phyloP scores from a whole-genome alignment of 2,888 invertebrate genomes.

The Eristalis arbustorum region DNA sequence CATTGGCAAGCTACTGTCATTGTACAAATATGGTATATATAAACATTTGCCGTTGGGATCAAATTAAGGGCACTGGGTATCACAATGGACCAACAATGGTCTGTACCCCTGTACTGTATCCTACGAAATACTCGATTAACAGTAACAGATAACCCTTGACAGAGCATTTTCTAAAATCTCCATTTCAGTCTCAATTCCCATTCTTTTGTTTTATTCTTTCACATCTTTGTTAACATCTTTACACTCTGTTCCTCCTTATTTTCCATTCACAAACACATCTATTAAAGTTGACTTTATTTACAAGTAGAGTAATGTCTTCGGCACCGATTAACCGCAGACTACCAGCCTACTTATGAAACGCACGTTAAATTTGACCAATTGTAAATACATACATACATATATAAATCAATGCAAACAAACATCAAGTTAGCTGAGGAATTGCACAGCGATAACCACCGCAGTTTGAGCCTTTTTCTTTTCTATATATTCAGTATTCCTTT shows the following conservation, averaged over 20 bases:
- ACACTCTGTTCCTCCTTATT: background rate
- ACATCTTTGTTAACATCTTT: background rate
- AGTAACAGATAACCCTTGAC: too few species aligned
- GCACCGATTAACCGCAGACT: conserved; percentile 21
- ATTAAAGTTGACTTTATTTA: background rate
- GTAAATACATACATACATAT: conserved; percentile 42
- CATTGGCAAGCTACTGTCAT: too few species aligned
- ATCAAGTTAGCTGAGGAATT: conserved; percentile 81
- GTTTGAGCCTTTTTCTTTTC: background rate
- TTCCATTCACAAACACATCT: background rate
- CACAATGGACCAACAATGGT: too few species aligned
- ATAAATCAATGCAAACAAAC: conserved; percentile 20
- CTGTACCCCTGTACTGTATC: too few species aligned
- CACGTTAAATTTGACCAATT: conserved; percentile 48
- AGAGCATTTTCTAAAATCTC: too few species aligned
- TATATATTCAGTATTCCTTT: background rate
- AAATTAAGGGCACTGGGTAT: too few species aligned
- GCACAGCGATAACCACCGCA: conserved; percentile 71
- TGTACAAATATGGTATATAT: too few species aligned
- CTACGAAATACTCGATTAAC: too few species aligned
- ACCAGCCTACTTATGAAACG: conserved; percentile 19
- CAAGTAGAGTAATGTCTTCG: conserved; percentile 30
- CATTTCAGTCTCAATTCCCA: too few species aligned
- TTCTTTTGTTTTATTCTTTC: background rate
- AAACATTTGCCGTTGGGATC: too few species aligned